Percentiles rank a stretch among this genome's conserved stretches.
Conservation (phyloP, 2,888 invertebrate genomes). For the Dryadula phaetusa region DNA sequence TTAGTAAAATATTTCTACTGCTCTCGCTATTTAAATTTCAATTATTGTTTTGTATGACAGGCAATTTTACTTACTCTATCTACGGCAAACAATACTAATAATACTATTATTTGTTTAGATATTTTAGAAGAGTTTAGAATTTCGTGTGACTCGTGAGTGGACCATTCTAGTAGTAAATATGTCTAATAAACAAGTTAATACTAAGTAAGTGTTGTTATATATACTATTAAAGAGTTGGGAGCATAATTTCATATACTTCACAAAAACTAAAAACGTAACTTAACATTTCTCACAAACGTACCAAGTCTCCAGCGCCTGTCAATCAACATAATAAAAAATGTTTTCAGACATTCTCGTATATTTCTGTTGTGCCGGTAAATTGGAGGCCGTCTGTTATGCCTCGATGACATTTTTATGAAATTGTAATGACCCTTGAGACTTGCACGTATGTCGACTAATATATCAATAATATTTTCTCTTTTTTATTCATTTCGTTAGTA, state of each 20-base stretch:
- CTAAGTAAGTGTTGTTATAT: no score
- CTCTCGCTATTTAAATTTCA: background rate
- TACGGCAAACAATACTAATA: no score
- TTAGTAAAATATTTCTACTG: background rate
- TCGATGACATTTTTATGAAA: slow-evolving; percentile 27
- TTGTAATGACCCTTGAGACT: slow-evolving; percentile 13
- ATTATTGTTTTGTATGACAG: background rate
- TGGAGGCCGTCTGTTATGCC: slow-evolving; percentile 20
- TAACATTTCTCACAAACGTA: slow-evolving; percentile 13
- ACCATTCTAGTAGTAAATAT: background rate
- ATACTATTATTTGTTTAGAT: no score
- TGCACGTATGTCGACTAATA: slow-evolving; percentile 14
- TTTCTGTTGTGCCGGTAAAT: slow-evolving; percentile 19
- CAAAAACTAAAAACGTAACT: background rate
- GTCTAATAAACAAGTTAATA: no score
- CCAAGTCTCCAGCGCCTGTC: slow-evolving; percentile 28
- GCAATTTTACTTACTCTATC: background rate
- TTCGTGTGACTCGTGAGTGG: background rate
- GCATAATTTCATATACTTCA: background rate
- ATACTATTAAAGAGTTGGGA: slow-evolving; percentile 1
- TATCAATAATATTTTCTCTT: background rate
- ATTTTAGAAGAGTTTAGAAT: background rate
- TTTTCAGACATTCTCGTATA: slow-evolving; percentile 22
- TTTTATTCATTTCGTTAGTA: background rate
- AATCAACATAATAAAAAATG: slow-evolving; percentile 23